phyloP scores from a whole-genome alignment of 92 coral and sea anemone species.

The Muricea muricata region DNA sequence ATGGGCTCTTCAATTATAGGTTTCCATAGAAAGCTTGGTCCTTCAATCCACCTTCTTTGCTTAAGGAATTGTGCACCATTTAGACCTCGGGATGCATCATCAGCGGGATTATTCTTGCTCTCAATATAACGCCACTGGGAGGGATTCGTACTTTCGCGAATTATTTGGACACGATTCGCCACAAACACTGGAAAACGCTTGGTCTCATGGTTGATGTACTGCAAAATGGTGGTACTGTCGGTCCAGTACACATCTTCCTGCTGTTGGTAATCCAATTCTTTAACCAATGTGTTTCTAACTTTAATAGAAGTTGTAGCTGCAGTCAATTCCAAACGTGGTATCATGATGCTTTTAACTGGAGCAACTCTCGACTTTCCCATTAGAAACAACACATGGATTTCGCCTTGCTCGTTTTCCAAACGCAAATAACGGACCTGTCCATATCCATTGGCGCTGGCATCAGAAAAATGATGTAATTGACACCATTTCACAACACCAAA shows the following conservation, averaged over 20 bases:
- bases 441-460: background rate
- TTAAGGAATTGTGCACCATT: background rate
- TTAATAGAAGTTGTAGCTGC: conserved; percentile 58
- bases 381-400: background rate
- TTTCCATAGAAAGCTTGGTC: background rate
- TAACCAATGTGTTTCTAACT: conserved; percentile 33
- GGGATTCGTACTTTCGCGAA: conserved; percentile 65
- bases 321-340: conserved; percentile 64
- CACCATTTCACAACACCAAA: background rate
- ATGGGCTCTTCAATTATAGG: background rate
- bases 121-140: conserved; percentile 74
- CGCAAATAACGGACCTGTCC: background rate
- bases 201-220: conserved; percentile 55
- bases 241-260: conserved; percentile 42
- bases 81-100: conserved; percentile 73
- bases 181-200: conserved; percentile 73
- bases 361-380: conserved; percentile 71
- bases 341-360: conserved; percentile 51
- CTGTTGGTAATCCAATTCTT: conserved; percentile 40
- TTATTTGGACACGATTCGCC: conserved; percentile 73
- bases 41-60: background rate
- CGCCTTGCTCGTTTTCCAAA: background rate
- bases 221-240: conserved; percentile 52
- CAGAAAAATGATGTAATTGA: conserved; percentile 12
- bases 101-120: conserved; percentile 71